Percentiles rank a stretch among this genome's conserved stretches.
Evolutionary conservation across 2,888 invertebrate genomes (phyloP).

Genomic region (Micropterix aruncella): DNA sequence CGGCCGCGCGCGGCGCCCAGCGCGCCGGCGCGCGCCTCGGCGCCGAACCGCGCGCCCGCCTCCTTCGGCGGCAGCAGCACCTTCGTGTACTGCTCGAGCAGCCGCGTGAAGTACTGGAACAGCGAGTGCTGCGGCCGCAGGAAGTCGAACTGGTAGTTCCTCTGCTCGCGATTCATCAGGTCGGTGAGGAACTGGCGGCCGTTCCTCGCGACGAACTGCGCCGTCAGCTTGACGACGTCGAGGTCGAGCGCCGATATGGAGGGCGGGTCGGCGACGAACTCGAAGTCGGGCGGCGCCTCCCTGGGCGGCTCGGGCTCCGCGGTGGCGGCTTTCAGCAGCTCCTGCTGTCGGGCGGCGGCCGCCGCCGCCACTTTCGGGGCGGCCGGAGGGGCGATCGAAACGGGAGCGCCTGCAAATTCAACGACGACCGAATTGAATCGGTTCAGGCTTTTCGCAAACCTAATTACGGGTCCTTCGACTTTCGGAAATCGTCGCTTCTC

Average conservation of each 20-base stretch:
- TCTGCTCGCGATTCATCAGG: constrained; percentile 94
- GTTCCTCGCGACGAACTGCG: constrained; percentile 97
- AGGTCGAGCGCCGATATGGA: constrained; percentile 96
- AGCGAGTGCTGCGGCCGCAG: constrained; percentile 95
- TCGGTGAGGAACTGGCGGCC: constrained; percentile 96
- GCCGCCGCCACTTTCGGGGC: constrained; percentile 30
- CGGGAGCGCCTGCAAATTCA: neutral
- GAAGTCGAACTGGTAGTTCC: constrained; percentile 98
- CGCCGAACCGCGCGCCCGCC: constrained; percentile 59
- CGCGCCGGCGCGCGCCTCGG: constrained; percentile 57
- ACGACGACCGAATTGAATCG: too few species aligned
- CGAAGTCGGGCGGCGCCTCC: constrained; percentile 84
- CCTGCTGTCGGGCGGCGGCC: constrained; percentile 77
- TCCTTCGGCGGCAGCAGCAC: constrained; percentile 92
- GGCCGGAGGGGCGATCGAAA: neutral
- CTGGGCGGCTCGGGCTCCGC: constrained; percentile 80
- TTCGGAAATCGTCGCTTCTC: too few species aligned
- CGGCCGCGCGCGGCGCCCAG: constrained; percentile 87
- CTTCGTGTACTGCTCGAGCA: constrained; percentile 97
- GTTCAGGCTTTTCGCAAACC: too few species aligned
- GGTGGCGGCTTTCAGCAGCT: constrained; percentile 74
- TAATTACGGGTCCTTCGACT: too few species aligned
- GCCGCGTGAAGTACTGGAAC: constrained; percentile 95
- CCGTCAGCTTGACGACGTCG: constrained; percentile 96
- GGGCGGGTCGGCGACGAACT: constrained; percentile 94